Evolutionary conservation across 2,113 vertebrate species (phyloP).

Genomic region (Toxotes jaculatrix): DNA sequence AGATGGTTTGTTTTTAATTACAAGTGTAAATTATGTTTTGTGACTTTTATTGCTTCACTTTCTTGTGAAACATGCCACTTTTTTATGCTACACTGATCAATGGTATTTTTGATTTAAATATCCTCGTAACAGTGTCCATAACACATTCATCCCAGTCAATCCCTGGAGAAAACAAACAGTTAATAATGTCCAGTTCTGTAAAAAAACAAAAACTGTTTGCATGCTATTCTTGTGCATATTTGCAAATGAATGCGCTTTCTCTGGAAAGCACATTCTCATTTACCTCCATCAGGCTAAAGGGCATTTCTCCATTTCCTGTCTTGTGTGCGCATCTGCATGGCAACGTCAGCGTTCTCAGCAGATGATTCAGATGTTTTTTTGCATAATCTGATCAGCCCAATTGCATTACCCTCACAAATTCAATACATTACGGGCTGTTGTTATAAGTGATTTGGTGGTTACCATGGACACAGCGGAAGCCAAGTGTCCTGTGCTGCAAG

Average conservation of each 20-base stretch:
- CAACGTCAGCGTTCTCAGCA: conserved; percentile 53
- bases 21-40: conserved; percentile 4
- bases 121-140: background rate
- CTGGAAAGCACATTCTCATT: background rate
- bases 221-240: background rate
- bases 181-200: background rate
- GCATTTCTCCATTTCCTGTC: conserved; percentile 62
- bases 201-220: background rate
- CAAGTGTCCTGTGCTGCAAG: conserved; percentile 20
- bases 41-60: conserved; percentile 15
- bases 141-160: background rate
- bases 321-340: conserved; percentile 28
- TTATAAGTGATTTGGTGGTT: conserved; percentile 70
- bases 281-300: conserved; percentile 20
- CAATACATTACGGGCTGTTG: conserved; percentile 71
- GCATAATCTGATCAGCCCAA: conserved; percentile 83
- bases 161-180: background rate
- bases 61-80: background rate
- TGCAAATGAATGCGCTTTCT: background rate
- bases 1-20: conserved; percentile 25
- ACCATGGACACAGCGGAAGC: conserved; percentile 75
- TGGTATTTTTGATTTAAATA: background rate
- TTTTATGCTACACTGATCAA: background rate
- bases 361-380: conserved; percentile 77
- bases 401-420: conserved; percentile 81